These are phyloP conservation scores for Caenorhabditis sinica DNA, from an alignment of 2,888 invertebrate genomes.

Conservation along the genomic window DNA sequence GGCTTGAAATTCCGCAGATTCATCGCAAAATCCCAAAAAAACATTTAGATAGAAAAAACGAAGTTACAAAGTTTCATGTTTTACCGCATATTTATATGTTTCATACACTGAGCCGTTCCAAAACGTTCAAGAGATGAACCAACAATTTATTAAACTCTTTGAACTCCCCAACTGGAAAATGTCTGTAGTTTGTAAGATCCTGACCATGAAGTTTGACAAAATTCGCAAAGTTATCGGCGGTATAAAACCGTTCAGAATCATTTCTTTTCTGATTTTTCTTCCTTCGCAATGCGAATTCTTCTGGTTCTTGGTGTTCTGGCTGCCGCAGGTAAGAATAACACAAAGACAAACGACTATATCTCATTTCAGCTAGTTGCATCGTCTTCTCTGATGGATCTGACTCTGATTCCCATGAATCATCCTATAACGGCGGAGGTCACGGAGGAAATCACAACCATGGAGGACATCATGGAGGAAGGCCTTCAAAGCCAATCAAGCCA, in stretches of 20 bases:
- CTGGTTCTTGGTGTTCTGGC: not conserved
- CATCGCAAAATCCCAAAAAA: too few species aligned
- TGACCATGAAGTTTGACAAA: not conserved
- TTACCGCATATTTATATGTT: too few species aligned
- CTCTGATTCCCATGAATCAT: constrained; percentile 2
- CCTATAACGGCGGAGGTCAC: not conserved
- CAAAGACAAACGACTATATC: not conserved
- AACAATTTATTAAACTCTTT: not conserved
- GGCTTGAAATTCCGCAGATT: too few species aligned
- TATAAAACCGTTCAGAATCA: not conserved
- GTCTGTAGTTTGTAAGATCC: not conserved
- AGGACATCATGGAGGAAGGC: not conserved
- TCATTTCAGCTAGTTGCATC: not conserved
- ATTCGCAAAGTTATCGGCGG: not conserved
- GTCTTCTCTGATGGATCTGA: not conserved
- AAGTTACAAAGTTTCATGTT: too few species aligned
- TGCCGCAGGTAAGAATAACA: not conserved
- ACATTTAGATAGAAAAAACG: too few species aligned
- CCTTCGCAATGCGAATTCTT: not conserved
- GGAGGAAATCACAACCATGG: not conserved
- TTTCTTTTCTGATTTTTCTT: not conserved
- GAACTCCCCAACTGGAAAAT: not conserved
- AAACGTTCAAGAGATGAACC: too few species aligned
- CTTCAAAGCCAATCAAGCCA: not conserved
- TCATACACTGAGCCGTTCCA: too few species aligned